Base-by-base conservation (phyloP, 2,113 vertebrate genomes). In the Microcebus tavaratra region DNA sequence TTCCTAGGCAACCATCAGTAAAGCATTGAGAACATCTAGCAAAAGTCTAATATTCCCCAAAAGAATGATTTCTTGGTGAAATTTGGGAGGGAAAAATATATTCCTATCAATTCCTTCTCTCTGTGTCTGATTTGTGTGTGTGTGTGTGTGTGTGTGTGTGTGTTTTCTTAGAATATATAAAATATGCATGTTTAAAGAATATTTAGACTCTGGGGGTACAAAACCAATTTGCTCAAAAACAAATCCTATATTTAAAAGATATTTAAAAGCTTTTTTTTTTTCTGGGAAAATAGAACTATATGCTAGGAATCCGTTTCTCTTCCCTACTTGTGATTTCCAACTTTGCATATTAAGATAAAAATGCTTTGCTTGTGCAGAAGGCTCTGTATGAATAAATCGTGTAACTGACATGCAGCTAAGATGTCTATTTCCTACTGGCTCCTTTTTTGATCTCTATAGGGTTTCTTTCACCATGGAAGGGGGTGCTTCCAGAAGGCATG, bases 401-500 rank as follows among this genome's bases (percentile, higher is more conserved):
- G 39, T n/a, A 90, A 70, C 50, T 10, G 53, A 72, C 39, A 31
- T 27, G 91, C 14, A 90, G 67, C 67, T 21, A 42, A 89, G 39
- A 4, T 0, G 0, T 36, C 61, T 21, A 45, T 50, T 95, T 95
- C 72, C 39, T 4, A 97, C 55, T 48, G 34, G 25, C 36, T 97
- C 91, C n/a, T 21, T 36, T 90, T 88, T 55, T 96, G 18, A 91
- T 63, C 87, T 95, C 97, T 89, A 31, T 45, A 53, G 95, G 81
- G 53, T 78, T 90, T 70, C 76, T 95, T 94, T 83, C 55, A 97
- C 80, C 55, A 20, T 12, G 48, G 79, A 96, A 94, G 75, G 20
- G 82, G 8, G 17, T 79, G 94, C 48, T 98, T 98, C 97, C 90
- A 98, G 88, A 93, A 98, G 85, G 81, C 80, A 93, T 97, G 97